Base-by-base conservation (phyloP, 2,797 vertebrate species). In the Aratinga solstitialis region DNA sequence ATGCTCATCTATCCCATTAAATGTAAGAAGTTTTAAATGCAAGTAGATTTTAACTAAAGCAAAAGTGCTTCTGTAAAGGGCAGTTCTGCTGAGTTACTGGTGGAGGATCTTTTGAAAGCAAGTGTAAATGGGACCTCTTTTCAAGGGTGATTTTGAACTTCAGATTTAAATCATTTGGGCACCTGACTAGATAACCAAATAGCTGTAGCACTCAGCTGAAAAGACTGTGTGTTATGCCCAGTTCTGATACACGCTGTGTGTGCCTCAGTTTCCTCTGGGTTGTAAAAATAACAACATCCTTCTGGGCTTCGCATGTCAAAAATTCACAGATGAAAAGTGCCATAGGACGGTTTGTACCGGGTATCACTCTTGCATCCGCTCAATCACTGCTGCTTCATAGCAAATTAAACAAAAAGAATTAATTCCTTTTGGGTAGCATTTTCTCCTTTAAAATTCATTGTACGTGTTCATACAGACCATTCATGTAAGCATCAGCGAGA, bases 211-310 rank as follows among this genome's bases (percentile, higher is more conserved):
- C 75, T 50, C 48, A 50, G 67, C 32, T 79, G 72, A 21, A 75
- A 53, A 36, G 11, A 4, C 9, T 6, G 24, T 13, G 34, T 26
- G 40, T 56, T 59, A 79, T 10, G 30, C 10, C 11, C 20, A 22
- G 5, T 45, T 48, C 53, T 47, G 29, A 24, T 16, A 11, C 26
- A 10, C 3, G 0, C 17, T 4, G 22, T 1, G 1, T 4, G 10
- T 9, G 6, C 51, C 65, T 73, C 54, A 3, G 5, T 48, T 85
- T 63, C 30, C 56, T 63, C 56, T 36, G 6, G 6, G 6, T 5
- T 69, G 13, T n/a, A 66, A 68, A 81, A 74, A 74, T 8, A 38
- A 16, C 66, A 23, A 12, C 32, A 23, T 42, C 34, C 32, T 51
- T 63, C 51, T 30, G 54, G 14, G 7, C 14, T 67, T 23, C 23